Evolutionary conservation across 2,797 vertebrate genomes (phyloP).

Genomic region (Lagocephalus sceleratus): DNA sequence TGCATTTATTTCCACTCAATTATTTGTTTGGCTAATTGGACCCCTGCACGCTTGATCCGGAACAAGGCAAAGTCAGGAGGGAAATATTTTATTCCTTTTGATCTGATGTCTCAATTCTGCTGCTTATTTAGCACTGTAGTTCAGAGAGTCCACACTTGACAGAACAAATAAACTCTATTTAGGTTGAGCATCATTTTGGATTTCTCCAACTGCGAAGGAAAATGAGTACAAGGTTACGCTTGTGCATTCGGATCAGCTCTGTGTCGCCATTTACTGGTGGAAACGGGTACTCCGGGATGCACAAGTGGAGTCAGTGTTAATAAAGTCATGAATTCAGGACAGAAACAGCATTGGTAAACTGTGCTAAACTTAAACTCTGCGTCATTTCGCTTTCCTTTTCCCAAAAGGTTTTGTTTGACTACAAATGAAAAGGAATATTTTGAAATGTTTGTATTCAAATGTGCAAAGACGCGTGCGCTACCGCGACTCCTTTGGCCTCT

Average conservation of each 20-base stretch:
- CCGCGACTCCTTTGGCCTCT: too few species aligned
- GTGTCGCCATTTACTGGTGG: slow-evolving; percentile 61
- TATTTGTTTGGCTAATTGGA: slow-evolving; percentile 80
- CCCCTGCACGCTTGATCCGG: slow-evolving; percentile 61
- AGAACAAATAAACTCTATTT: slow-evolving; percentile 77
- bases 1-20: slow-evolving; percentile 78
- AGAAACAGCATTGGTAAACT: too few species aligned
- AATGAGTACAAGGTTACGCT: slow-evolving; percentile 50
- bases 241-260: slow-evolving; percentile 18
- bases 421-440: too few species aligned
- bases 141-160: slow-evolving; percentile 69
- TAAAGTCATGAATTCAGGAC: too few species aligned
- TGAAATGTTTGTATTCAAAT: too few species aligned
- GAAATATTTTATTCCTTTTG: slow-evolving; percentile 77
- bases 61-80: slow-evolving; percentile 70
- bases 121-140: slow-evolving; percentile 64
- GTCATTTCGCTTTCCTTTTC: too few species aligned
- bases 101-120: slow-evolving; percentile 74
- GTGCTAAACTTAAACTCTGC: too few species aligned
- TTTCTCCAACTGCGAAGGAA: slow-evolving; percentile 62
- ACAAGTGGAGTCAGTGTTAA: not conserved
- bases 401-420: too few species aligned
- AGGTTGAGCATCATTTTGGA: slow-evolving; percentile 74
- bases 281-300: slow-evolving; percentile 1
- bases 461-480: too few species aligned